These are phyloP conservation scores for Aplochiton taeniatus DNA, from an alignment of 2,797 vertebrate species.

Conservation along the genomic window DNA sequence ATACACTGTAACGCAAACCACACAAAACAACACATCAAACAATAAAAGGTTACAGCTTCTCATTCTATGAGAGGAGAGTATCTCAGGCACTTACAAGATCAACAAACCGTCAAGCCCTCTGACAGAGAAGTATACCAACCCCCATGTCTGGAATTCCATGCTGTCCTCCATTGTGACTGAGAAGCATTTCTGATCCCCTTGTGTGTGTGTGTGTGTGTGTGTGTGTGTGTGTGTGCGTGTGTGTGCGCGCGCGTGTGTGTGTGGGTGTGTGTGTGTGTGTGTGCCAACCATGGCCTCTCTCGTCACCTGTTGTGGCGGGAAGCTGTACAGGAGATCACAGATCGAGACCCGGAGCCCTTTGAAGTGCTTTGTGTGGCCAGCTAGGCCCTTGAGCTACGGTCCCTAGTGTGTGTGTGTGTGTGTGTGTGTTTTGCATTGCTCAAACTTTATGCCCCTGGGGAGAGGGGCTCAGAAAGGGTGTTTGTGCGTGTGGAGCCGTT, in stretches of 20 bases:
- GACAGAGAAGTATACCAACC: too few species aligned
- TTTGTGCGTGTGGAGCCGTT: neutral
- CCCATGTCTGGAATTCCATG: too few species aligned
- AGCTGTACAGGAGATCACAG: conserved; percentile 28
- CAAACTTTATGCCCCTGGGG: neutral
- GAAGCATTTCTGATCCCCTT: too few species aligned
- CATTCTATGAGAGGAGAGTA: too few species aligned
- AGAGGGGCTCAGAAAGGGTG: neutral
- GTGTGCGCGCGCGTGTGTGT: conserved; percentile 16
- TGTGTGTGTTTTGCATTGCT: neutral
- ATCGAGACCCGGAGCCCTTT: conserved; percentile 36
- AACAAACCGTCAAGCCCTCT: too few species aligned
- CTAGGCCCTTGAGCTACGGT: neutral
- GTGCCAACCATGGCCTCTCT: conserved; percentile 22
- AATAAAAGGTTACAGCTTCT: too few species aligned
- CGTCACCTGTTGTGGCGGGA: conserved; percentile 36
- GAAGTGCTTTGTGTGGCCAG: conserved; percentile 23
- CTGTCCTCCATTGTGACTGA: too few species aligned
- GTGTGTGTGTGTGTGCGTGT: conserved; percentile 6
- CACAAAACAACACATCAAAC: too few species aligned
- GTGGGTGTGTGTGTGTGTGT: conserved; percentile 13
- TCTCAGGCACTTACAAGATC: too few species aligned
- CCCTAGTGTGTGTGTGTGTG: neutral
- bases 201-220: too few species aligned
- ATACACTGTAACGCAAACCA: too few species aligned